These are phyloP conservation scores for Aporrectodea caliginosa DNA, from an alignment of 1,140 invertebrate genomes.

Conservation along the genomic window DNA sequence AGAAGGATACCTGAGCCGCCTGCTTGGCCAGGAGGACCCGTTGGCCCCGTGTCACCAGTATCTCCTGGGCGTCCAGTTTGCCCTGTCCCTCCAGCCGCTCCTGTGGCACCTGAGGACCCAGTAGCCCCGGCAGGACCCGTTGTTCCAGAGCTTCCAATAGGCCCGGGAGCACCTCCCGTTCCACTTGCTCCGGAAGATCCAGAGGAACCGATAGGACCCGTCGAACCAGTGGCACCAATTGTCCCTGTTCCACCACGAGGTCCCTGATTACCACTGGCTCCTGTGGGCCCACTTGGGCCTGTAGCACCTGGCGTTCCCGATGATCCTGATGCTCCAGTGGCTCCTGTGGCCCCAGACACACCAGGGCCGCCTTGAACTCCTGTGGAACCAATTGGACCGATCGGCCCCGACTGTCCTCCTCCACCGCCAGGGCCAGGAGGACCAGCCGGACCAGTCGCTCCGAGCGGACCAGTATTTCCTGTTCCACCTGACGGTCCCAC, in stretches of 20 bases:
- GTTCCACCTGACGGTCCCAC: slow-evolving; percentile 23
- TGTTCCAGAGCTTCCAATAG: not conserved
- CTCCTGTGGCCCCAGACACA: slow-evolving; percentile 11
- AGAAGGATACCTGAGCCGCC: not conserved
- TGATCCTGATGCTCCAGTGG: not conserved
- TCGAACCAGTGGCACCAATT: slow-evolving; percentile 10
- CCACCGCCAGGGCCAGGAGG: slow-evolving; percentile 9
- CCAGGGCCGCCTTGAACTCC: not conserved
- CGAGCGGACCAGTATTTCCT: slow-evolving; percentile 10
- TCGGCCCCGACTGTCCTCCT: not conserved
- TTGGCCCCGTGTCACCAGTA: slow-evolving; percentile 18
- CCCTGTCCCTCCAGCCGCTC: not conserved
- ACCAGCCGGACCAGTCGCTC: slow-evolving; percentile 2
- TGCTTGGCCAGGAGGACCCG: slow-evolving; percentile 19
- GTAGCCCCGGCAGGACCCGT: not conserved
- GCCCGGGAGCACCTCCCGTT: slow-evolving; percentile 5
- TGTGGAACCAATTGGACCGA: not conserved
- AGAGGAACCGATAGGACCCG: slow-evolving; percentile 33
- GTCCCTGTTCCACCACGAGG: slow-evolving; percentile 3
- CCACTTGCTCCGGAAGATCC: slow-evolving; percentile 8
- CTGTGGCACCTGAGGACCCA: slow-evolving; percentile 1
- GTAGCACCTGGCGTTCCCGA: not conserved
- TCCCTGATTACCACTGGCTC: not conserved
- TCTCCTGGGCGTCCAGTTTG: slow-evolving; percentile 33
- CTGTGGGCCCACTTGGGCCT: slow-evolving; percentile 1